Evolutionary conservation across 2,888 invertebrate genomes (phyloP), one percentile per base, ranked within the genome.

Genomic region (Lasioglossum pauxillum): DNA sequence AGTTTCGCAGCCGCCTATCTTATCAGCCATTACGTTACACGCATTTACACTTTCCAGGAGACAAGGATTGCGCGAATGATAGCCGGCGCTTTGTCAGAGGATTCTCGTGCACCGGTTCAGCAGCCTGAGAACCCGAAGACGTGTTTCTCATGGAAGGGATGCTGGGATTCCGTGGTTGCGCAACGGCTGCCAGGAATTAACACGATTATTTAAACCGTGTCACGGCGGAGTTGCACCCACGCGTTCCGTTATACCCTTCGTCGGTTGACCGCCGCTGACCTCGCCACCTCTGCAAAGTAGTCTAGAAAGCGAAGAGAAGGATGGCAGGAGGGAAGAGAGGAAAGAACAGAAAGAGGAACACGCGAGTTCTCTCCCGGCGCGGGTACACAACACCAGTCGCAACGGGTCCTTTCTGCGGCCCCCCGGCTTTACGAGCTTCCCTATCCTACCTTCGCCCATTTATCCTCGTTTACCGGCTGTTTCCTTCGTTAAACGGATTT

Each of bases 261-360:
- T 85, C 82, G 86, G 89, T 91, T 94, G 93, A 93, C 92, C 93
- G 92, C 89, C 57, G 92, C 89, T 93, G 93, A 93, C 93, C 94
- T 92, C 89, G 86, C 82, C 85, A 89, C 88, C 86, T 88, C 84
- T 75, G 75, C 80, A 86, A 69, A 87, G 89, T 88, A 88, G 86
- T 84, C 84, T 86, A 78, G 84, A 88, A 83, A 89, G 76, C 67
- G 73, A n/a, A 77, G 75, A 83, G 73, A 53, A 79, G 72, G 80
- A 80, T 44, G 80, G 80, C n/a, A 71, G 80, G 76, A 72, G 80
- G 69, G 53, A 75, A n/a, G 80, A 76, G 78, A 72, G 79, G 69
- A 75, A 75, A n/a, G 80, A 76, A 73, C 71, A 67, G 49, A 60
- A 73, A 57, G n/a, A 57, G 71, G 77, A 74, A 72, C 64, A 75